A percentile compares a stretch with the other conserved stretches of the same genome.
phyloP scores from a whole-genome alignment of 2,888 invertebrate genomes.

The Trissoscelio sp. region DNA sequence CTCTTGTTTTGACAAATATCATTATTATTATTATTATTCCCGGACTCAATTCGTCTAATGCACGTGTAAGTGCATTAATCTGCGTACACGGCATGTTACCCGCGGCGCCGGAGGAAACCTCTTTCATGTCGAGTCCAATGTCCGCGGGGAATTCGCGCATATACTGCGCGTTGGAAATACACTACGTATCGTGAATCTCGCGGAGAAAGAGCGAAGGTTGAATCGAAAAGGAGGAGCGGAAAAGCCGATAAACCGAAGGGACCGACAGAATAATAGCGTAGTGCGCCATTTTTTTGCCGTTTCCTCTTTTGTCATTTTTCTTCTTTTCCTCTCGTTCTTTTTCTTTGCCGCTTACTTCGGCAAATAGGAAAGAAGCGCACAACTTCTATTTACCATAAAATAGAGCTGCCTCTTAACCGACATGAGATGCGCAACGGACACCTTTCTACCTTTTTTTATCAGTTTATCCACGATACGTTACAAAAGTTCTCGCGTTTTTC shows the following conservation, averaged over 20 bases:
- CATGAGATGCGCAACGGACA: slow-evolving; percentile 45
- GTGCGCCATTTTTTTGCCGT: slow-evolving; percentile 21
- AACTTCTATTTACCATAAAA: slow-evolving; percentile 68
- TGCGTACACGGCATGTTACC: slow-evolving; percentile 22
- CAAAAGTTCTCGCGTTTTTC: slow-evolving; percentile 62
- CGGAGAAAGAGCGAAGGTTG: slow-evolving; percentile 40
- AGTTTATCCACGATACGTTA: slow-evolving; percentile 71
- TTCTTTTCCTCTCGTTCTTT: slow-evolving; percentile 9
- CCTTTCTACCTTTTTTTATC: slow-evolving; percentile 72
- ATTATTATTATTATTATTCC: slow-evolving; percentile 15
- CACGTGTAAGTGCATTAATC: background rate
- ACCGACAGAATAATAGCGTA: slow-evolving; percentile 48
- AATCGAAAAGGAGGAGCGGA: slow-evolving; percentile 35
- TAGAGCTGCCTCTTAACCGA: slow-evolving; percentile 56
- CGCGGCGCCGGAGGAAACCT: slow-evolving; percentile 16
- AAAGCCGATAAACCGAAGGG: slow-evolving; percentile 62
- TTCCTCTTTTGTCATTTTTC: slow-evolving; percentile 32
- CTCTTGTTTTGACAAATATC: slow-evolving; percentile 26
- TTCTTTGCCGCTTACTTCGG: slow-evolving; percentile 13
- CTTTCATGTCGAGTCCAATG: slow-evolving; percentile 44
- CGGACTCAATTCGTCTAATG: slow-evolving; percentile 15
- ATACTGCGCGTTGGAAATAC: slow-evolving; percentile 32
- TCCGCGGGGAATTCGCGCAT: slow-evolving; percentile 51
- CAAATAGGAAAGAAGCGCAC: slow-evolving; percentile 28
- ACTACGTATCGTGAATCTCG: slow-evolving; percentile 56